phyloP scores from a whole-genome alignment of 1,140 invertebrate species.

The Lasaia peninsularis region DNA sequence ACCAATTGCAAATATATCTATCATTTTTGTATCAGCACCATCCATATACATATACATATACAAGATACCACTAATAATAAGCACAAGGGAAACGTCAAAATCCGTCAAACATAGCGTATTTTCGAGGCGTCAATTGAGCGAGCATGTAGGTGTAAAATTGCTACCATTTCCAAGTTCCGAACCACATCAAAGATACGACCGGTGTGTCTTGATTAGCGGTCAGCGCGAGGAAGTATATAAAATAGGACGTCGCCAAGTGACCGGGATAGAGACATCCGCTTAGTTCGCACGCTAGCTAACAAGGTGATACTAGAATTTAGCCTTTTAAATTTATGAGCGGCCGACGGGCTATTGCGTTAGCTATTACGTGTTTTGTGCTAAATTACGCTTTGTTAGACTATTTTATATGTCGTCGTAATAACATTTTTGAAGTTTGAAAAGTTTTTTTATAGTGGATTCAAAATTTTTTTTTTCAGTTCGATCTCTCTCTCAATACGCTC shows the following conservation, averaged over 20 bases:
- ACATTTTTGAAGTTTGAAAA: no score
- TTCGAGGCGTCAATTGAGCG: slow-evolving; percentile 4
- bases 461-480: no score
- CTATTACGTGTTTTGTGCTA: background rate
- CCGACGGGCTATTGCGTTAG: background rate
- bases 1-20: no score
- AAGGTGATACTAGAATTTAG: slow-evolving; percentile 14
- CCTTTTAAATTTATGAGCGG: slow-evolving; percentile 7
- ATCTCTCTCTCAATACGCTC: no score
- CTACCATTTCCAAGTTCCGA: slow-evolving; percentile 32
- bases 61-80: no score
- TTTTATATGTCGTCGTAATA: no score
- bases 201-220: slow-evolving; percentile 28
- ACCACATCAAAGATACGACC: slow-evolving; percentile 33
- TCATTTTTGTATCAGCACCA: no score
- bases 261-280: slow-evolving; percentile 34
- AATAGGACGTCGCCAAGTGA: slow-evolving; percentile 41
- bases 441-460: no score
- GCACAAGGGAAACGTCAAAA: background rate
- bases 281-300: slow-evolving; percentile 21
- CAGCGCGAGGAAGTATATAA: slow-evolving; percentile 35
- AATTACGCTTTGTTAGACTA: background rate
- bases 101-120: background rate
- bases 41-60: no score
- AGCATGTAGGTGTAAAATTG: slow-evolving; percentile 34